Evolutionary conservation across 2,797 vertebrate species (phyloP), one percentile per base, ranked within the genome.

Genomic region (Darevskia mixta): DNA sequence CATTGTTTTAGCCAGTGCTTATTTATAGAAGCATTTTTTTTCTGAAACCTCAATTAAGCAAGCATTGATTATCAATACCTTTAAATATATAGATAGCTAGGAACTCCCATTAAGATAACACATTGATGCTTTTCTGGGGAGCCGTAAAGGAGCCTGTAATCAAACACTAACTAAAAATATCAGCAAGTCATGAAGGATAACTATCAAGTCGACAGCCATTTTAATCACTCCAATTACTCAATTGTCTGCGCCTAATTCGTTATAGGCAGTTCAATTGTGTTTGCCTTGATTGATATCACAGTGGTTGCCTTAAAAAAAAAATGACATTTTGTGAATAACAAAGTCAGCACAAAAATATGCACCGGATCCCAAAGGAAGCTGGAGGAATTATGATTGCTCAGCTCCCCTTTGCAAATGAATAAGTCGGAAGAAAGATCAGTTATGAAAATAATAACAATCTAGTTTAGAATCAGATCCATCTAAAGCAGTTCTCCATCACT

Each of bases 331-430:
- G 67, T 0, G 1, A 87, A 82, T 86, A 93, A 87, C 73, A 87
- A 91, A 91, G 77, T 71, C 82, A 87, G 87, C 85, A 87, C 79
- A 87, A 91, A 94, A 94, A 72, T 69, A 91, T 83, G 11, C 82
- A 20, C 87, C 10, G 43, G 61, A 67, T 92, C 86, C 77, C 58
- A n/a, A 45, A 89, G n/a, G 35, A 93, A 79, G 82, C 3, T 66
- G 35, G 71, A 82, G 64, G 64, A 79, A 11, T 90, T 92, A 85
- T 79, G 43, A 55, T 92, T 84, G 79, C 3, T 90, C 86, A 71
- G 32, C 0, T 18, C 71, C 61, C 55, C 41, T 88, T 86, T 55
- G 72, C 83, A 93, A 88, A 85, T 25, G 55, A 92, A 87, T 41
- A 92, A 79, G 86, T 72, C 73, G 71, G 49, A 91, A 80, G 45